Conservation (phyloP, 1,140 invertebrate species). For the Contarinia nasturtii region DNA sequence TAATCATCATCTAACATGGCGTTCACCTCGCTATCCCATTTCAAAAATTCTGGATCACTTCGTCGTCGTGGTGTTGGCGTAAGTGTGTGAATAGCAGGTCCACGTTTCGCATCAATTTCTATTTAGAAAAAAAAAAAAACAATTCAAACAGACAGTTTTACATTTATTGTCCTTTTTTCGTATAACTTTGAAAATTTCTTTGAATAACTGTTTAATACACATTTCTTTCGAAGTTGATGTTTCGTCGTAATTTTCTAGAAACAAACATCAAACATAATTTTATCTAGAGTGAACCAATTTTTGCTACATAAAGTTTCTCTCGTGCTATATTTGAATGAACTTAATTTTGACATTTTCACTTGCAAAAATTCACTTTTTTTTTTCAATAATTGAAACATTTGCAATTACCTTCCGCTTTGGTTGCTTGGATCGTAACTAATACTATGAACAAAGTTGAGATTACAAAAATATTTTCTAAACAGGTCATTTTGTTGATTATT, state of each 20-base stretch:
- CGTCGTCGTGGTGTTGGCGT: constrained; percentile 33
- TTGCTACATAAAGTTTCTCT: too few species aligned
- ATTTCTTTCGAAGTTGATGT: too few species aligned
- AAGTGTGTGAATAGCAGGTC: constrained; percentile 6
- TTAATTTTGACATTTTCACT: neutral
- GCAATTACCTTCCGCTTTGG: neutral
- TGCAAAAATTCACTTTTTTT: neutral
- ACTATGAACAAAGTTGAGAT: neutral
- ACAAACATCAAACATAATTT: too few species aligned
- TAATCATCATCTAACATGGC: constrained; percentile 2
- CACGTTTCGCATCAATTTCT: too few species aligned
- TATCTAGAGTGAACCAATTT: too few species aligned
- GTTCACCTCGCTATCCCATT: constrained; percentile 6
- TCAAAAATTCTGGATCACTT: constrained; percentile 20
- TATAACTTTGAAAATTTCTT: too few species aligned
- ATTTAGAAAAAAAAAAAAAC: too few species aligned
- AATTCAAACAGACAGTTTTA: too few species aligned
- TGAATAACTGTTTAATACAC: too few species aligned
- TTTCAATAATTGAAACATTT: neutral
- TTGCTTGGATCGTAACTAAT: neutral
- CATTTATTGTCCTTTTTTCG: too few species aligned
- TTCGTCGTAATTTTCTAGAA: too few species aligned
- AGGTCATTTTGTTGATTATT: too few species aligned
- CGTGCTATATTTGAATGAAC: constrained; percentile 4
- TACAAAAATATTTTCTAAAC: neutral